Percentiles rank a stretch among this genome's conserved stretches.
Conservation (phyloP, 2,797 vertebrate genomes). For the Gallinago stenura region DNA sequence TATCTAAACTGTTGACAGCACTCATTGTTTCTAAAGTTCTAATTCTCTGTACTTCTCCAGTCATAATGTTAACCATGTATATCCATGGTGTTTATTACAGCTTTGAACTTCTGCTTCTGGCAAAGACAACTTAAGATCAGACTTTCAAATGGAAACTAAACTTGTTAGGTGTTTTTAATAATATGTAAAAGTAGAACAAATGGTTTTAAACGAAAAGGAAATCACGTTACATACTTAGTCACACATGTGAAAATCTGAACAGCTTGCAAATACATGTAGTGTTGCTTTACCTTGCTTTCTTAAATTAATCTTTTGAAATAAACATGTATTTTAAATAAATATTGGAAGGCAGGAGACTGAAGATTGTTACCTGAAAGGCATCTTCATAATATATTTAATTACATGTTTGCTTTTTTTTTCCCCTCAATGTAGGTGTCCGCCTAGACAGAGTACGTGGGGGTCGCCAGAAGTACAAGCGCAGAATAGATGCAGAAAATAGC, state of each 20-base stretch:
- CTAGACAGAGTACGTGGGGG: slow-evolving; percentile 98
- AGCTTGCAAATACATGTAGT: not conserved
- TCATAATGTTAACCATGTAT: not conserved
- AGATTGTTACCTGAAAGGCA: not conserved
- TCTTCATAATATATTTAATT: slow-evolving; percentile 8
- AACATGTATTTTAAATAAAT: not conserved
- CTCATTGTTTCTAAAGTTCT: not conserved
- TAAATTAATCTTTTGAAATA: slow-evolving; percentile 22
- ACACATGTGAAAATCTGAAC: not conserved
- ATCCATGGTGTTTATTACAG: not conserved
- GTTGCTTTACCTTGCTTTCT: not conserved
- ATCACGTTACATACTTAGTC: not conserved
- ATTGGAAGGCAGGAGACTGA: not conserved
- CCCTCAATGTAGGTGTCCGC: slow-evolving; percentile 87
- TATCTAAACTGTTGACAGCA: not conserved
- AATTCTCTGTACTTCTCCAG: not conserved
- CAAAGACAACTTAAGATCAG: slow-evolving; percentile 8
- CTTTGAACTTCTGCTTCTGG: not conserved
- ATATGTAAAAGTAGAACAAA: not conserved
- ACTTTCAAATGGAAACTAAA: not conserved
- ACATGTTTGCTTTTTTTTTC: slow-evolving; percentile 51
- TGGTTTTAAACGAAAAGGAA: slow-evolving; percentile 5
- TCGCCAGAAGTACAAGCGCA: slow-evolving; percentile 98
- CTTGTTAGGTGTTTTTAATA: not conserved
- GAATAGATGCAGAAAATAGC: slow-evolving; percentile 99